Evolutionary conservation across 2,797 vertebrate genomes (phyloP).

Genomic region (Remorina albescens): DNA sequence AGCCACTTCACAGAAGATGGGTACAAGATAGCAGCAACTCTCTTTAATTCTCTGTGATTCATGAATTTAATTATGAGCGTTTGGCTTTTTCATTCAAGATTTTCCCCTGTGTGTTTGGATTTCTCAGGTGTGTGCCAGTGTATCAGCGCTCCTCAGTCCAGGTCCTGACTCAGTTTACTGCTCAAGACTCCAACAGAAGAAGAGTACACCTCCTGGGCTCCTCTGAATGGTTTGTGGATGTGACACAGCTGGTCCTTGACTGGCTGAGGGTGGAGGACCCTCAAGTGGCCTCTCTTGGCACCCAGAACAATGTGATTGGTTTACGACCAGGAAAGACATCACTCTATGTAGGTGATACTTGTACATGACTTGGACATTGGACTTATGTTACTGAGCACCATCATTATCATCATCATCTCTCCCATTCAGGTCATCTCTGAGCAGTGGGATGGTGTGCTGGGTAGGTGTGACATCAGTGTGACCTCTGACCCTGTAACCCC

Average conservation of each 20-base stretch:
- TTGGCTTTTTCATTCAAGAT: neutral
- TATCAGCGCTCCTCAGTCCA: slow-evolving; percentile 83
- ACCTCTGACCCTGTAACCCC: slow-evolving; percentile 74
- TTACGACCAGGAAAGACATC: slow-evolving; percentile 81
- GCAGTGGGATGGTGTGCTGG: slow-evolving; percentile 84
- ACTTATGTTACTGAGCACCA: neutral
- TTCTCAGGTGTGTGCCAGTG: slow-evolving; percentile 78
- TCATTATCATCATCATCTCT: neutral
- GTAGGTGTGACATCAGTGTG: slow-evolving; percentile 80
- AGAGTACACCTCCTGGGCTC: slow-evolving; percentile 78
- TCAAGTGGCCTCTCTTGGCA: slow-evolving; percentile 70
- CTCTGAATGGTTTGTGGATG: slow-evolving; percentile 83
- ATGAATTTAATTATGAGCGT: too few relatives aligned
- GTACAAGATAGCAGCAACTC: slow-evolving; percentile 47
- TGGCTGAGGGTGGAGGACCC: slow-evolving; percentile 80
- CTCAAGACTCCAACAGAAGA: slow-evolving; percentile 65
- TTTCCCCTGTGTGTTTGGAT: neutral
- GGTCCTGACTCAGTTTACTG: slow-evolving; percentile 82
- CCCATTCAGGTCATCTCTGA: slow-evolving; percentile 77
- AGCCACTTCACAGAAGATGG: slow-evolving; percentile 68
- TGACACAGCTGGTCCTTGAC: slow-evolving; percentile 78
- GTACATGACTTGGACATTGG: neutral
- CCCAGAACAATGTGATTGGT: slow-evolving; percentile 75
- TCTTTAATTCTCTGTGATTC: neutral
- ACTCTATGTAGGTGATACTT: slow-evolving; percentile 69